Percentiles rank a stretch among this genome's conserved stretches.
Evolutionary conservation across 2,888 invertebrate genomes (phyloP).

Genomic region (Apamea epomidion): DNA sequence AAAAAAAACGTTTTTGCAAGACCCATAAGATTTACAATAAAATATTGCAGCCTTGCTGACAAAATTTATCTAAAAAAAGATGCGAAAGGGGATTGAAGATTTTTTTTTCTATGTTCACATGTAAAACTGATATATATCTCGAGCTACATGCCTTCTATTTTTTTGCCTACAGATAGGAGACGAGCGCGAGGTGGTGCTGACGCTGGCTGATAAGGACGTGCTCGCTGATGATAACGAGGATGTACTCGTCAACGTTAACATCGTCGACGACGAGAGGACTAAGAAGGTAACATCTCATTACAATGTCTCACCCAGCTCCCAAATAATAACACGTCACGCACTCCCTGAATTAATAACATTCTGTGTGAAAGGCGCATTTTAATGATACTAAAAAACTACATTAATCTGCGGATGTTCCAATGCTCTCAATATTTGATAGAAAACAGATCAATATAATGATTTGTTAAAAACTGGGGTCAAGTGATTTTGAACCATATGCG

Average conservation of each 20-base stretch:
- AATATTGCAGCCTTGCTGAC: background rate
- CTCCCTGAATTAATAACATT: background rate
- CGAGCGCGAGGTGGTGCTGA: constrained; percentile 96
- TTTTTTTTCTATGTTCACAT: background rate
- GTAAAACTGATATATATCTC: background rate
- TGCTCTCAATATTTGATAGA: background rate
- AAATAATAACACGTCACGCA: background rate
- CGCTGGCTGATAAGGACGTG: constrained; percentile 97
- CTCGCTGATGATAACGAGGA: constrained; percentile 96
- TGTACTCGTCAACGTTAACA: constrained; percentile 97
- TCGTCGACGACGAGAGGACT: constrained; percentile 95
- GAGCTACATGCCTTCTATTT: background rate
- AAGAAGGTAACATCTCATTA: constrained; percentile 90
- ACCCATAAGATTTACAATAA: background rate
- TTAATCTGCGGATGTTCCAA: background rate
- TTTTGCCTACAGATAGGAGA: constrained; percentile 89
- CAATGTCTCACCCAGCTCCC: no score
- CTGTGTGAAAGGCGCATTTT: background rate
- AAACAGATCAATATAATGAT: background rate
- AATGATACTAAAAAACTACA: background rate
- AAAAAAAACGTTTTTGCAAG: background rate
- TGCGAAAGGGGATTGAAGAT: no score
- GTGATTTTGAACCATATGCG: background rate
- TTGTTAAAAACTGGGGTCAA: background rate
- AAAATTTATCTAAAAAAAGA: background rate